Evolutionary conservation across 2,113 vertebrate genomes (phyloP).

Genomic region (Pipa parva): DNA sequence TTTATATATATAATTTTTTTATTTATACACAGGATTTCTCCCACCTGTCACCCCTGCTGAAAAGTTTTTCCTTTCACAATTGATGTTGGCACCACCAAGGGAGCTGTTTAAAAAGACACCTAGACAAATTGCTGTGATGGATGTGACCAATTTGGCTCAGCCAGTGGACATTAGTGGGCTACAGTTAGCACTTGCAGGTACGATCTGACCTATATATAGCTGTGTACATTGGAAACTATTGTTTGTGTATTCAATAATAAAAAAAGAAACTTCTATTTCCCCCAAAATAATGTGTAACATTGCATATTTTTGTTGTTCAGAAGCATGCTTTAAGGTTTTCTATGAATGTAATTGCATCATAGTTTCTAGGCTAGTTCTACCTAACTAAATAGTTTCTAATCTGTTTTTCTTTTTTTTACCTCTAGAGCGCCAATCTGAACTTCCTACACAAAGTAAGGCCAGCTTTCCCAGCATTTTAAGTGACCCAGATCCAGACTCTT

Average conservation of each 20-base stretch:
- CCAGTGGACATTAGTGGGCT: conserved; percentile 93
- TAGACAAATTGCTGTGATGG: conserved; percentile 90
- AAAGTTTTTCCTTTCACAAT: conserved; percentile 95
- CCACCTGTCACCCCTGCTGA: conserved; percentile 94
- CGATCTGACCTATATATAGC: no score
- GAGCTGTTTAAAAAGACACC: conserved; percentile 98
- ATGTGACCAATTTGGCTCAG: conserved; percentile 82
- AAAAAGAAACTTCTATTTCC: no score
- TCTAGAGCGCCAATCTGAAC: conserved; percentile 90
- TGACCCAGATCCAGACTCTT: conserved; percentile 94
- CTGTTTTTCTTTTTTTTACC: conserved; percentile 25
- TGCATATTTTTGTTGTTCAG: not conserved
- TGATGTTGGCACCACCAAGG: conserved; percentile 93
- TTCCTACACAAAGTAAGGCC: conserved; percentile 96
- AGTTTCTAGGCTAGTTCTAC: not conserved
- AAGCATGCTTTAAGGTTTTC: not conserved
- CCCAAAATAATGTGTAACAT: no score
- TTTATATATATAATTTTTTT: conserved; percentile 7
- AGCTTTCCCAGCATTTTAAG: conserved; percentile 95
- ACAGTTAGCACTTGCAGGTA: conserved; percentile 89
- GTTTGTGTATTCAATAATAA: no score
- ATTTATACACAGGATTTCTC: conserved; percentile 77
- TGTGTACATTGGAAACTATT: no score
- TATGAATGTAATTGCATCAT: not conserved
- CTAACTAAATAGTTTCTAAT: conserved; percentile 10